These are phyloP conservation scores for Philopedon plagiatum DNA, from an alignment of 2,888 invertebrate species.

Conservation along the genomic window DNA sequence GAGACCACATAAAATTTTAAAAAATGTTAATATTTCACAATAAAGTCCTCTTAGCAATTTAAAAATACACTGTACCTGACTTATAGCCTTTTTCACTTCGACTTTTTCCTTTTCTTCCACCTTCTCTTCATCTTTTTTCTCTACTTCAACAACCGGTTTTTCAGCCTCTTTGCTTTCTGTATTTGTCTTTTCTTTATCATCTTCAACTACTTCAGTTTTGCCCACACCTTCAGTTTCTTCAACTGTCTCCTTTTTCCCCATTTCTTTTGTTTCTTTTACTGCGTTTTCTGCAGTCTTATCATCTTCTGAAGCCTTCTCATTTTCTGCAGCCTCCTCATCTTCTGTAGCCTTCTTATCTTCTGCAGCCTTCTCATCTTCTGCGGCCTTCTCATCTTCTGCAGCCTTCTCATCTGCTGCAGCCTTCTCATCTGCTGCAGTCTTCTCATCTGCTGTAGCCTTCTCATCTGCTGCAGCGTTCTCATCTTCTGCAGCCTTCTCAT, in stretches of 20 bases:
- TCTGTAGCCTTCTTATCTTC: background rate
- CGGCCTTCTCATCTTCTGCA: background rate
- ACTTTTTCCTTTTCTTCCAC: slow-evolving; percentile 21
- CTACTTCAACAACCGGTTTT: background rate
- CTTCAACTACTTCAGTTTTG: background rate
- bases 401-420: background rate
- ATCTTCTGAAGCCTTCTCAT: background rate
- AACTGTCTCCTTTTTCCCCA: background rate
- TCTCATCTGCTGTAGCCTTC: background rate
- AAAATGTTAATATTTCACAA: too few relatives aligned
- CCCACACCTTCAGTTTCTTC: background rate
- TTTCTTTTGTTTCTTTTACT: too few relatives aligned
- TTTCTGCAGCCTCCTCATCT: too few relatives aligned
- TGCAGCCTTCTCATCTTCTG: background rate
- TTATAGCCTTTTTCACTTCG: slow-evolving; percentile 3
- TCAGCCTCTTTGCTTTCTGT: background rate
- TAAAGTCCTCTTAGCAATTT: too few relatives aligned
- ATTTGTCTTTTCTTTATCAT: background rate
- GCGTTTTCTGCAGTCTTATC: too few relatives aligned
- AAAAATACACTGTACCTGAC: slow-evolving; percentile 9
- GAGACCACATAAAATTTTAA: background rate
- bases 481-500: background rate
- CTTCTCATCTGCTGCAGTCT: background rate
- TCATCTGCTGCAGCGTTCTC: background rate
- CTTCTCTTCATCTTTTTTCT: slow-evolving; percentile 14